A percentile compares a stretch with the other conserved stretches of the same genome.
Conservation (phyloP, 2,888 invertebrate genomes). For the Digitonthophagus gazella region DNA sequence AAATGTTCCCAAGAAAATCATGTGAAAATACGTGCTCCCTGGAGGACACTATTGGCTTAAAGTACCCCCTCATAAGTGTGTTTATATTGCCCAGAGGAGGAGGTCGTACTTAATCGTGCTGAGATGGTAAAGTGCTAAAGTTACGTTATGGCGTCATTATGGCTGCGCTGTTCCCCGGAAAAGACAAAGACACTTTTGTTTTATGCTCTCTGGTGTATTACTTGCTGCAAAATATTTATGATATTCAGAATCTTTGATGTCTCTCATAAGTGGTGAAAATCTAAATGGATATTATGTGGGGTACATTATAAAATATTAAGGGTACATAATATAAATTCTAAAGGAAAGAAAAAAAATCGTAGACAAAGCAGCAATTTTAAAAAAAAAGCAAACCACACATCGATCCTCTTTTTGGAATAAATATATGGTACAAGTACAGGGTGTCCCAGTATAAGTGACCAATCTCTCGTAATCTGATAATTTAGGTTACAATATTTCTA, state of each 20-base stretch:
- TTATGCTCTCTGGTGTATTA: background rate
- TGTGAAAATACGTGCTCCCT: background rate
- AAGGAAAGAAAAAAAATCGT: too few species aligned
- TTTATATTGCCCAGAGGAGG: constrained; percentile 23
- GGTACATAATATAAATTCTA: too few species aligned
- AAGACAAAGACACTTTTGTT: background rate
- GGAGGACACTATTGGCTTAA: background rate
- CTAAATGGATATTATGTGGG: too few species aligned
- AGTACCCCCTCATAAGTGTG: constrained; percentile 23
- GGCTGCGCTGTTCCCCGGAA: background rate
- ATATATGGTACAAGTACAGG: too few species aligned
- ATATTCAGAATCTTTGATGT: background rate
- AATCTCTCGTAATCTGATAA: too few species aligned
- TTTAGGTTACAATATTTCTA: too few species aligned
- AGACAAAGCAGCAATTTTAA: too few species aligned
- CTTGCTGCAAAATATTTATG: background rate
- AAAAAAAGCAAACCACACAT: too few species aligned
- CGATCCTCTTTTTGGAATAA: too few species aligned
- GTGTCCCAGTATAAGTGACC: too few species aligned
- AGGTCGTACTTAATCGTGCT: constrained; percentile 24
- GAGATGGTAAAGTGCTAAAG: constrained; percentile 5
- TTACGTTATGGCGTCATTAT: constrained; percentile 9
- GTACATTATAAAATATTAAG: too few species aligned
- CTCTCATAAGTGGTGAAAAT: too few species aligned
- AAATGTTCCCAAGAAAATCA: background rate